A percentile compares a stretch with the other conserved stretches of the same genome.
Evolutionary conservation across 2,888 invertebrate species (phyloP).

Genomic region (Calliphora vomitoria): DNA sequence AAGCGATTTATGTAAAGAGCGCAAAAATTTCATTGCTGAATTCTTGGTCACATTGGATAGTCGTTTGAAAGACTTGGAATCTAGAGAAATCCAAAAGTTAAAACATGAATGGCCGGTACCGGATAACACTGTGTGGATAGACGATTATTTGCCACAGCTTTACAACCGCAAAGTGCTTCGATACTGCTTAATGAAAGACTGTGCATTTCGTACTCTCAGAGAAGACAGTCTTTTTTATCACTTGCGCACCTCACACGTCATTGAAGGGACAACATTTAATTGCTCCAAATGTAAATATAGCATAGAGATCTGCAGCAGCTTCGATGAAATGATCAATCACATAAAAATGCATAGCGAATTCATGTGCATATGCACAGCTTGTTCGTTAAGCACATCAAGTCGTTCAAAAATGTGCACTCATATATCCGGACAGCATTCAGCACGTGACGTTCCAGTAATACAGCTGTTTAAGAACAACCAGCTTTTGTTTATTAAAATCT

Average conservation of each 20-base stretch:
- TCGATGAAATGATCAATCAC: slow-evolving; percentile 70
- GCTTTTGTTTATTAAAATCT: slow-evolving; percentile 38
- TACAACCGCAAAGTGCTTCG: slow-evolving; percentile 31
- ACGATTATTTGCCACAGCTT: slow-evolving; percentile 61
- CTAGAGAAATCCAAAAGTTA: slow-evolving; percentile 47
- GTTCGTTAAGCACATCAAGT: slow-evolving; percentile 53
- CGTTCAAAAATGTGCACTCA: slow-evolving; percentile 61
- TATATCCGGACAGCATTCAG: slow-evolving; percentile 67
- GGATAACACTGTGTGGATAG: slow-evolving; percentile 64
- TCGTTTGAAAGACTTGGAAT: slow-evolving; percentile 63
- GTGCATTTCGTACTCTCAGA: slow-evolving; percentile 62
- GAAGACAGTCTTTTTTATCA: slow-evolving; percentile 65
- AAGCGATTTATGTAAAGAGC: slow-evolving; percentile 34
- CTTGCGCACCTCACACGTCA: slow-evolving; percentile 36
- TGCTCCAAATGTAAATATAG: slow-evolving; percentile 69
- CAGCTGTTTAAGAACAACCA: slow-evolving; percentile 48
- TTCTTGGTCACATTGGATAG: slow-evolving; percentile 58
- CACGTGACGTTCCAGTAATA: slow-evolving; percentile 73
- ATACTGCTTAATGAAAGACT: slow-evolving; percentile 64
- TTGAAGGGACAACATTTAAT: slow-evolving; percentile 56
- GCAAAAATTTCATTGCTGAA: slow-evolving; percentile 63
- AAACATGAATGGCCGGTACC: slow-evolving; percentile 67
- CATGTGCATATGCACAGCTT: slow-evolving; percentile 72
- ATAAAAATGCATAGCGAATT: slow-evolving; percentile 68
- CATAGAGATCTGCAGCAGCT: slow-evolving; percentile 47